Conservation (phyloP, 2,797 vertebrate genomes). For the Arctocebus calabarensis region DNA sequence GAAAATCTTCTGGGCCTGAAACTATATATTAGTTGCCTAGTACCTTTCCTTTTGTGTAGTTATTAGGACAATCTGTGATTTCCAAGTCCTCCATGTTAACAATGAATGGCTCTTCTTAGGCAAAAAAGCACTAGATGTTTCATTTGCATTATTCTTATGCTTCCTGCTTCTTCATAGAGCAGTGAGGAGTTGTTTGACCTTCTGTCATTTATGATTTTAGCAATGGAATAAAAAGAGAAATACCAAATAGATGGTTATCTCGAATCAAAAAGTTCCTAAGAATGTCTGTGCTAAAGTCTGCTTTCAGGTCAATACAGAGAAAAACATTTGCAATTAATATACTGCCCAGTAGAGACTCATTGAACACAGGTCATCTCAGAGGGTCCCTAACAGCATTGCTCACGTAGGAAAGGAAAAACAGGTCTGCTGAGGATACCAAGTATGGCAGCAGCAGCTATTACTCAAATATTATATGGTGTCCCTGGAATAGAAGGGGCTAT, state of each 20-base stretch:
- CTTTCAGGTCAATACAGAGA: background rate
- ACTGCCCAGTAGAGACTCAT: background rate
- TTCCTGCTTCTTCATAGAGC: background rate
- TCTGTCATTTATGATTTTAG: background rate
- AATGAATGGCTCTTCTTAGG: background rate
- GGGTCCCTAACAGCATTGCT: background rate
- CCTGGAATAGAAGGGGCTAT: background rate
- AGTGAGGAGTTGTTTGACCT: background rate
- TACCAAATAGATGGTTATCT: background rate
- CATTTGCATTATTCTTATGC: background rate
- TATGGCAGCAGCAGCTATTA: background rate
- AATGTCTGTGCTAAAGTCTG: background rate
- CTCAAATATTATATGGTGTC: accelerated
- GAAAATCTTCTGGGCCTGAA: background rate
- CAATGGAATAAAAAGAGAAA: background rate
- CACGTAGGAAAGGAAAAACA: background rate
- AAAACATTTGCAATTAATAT: background rate
- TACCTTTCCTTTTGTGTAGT: background rate
- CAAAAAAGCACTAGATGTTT: background rate
- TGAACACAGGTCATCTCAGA: background rate
- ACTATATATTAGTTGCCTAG: background rate
- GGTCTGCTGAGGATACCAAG: background rate
- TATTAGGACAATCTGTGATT: background rate
- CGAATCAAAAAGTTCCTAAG: background rate
- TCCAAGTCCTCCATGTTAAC: background rate